Percentiles rank a stretch among this genome's conserved stretches.
Conservation (phyloP, 2,113 vertebrate species). For the Ovis canadensis region DNA sequence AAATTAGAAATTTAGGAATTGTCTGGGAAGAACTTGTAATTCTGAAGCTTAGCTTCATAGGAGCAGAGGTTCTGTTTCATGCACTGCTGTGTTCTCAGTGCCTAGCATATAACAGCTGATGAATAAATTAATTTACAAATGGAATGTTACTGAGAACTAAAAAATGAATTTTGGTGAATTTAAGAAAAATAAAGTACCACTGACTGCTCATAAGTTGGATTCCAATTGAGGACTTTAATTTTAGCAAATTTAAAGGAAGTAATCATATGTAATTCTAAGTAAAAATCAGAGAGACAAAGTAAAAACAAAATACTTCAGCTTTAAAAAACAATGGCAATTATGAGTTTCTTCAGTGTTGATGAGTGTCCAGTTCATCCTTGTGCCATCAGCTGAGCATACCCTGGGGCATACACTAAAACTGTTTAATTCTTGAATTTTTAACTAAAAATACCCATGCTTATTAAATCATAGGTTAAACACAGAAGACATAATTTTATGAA, state of each 20-base stretch:
- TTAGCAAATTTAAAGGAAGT: not conserved
- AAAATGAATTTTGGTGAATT: not conserved
- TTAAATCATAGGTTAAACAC: conserved; percentile 20
- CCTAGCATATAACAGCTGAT: not conserved
- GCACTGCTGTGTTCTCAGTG: not conserved
- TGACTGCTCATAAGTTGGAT: not conserved
- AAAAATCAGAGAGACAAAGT: not conserved
- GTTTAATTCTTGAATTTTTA: not conserved
- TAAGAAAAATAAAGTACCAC: not conserved
- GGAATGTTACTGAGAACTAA: not conserved
- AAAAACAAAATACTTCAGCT: not conserved
- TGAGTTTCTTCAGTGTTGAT: not conserved
- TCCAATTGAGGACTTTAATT: not conserved
- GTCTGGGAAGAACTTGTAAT: not conserved
- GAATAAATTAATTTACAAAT: not conserved
- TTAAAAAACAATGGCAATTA: not conserved
- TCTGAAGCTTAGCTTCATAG: not conserved
- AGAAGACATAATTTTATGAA: not conserved
- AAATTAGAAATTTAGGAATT: conserved; percentile 19
- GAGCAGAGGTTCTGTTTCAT: not conserved
- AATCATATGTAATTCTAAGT: not conserved
- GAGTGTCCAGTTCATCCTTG: not conserved
- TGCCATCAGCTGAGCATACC: not conserved
- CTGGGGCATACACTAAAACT: not conserved
- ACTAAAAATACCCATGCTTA: not conserved